Base-by-base conservation (phyloP, 64 coral and sea anemone genomes). In the Stylophora pistillata region DNA sequence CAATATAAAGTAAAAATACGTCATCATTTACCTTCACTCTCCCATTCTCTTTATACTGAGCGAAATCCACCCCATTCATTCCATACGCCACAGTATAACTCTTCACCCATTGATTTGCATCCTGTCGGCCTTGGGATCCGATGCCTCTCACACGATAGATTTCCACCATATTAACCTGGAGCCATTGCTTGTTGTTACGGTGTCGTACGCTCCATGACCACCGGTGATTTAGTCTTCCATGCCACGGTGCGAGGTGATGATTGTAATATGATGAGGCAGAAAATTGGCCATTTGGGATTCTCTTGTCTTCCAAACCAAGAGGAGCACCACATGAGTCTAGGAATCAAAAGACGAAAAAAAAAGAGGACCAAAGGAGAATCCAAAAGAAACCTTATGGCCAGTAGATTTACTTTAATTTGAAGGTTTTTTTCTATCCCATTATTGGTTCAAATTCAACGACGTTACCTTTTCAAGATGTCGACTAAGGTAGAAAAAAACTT, bases 61-160 rank as follows among this genome's bases (percentile, higher is more conserved):
- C 71, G 12, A 92, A 92, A 32, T 75, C 65, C 70, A 76, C 58
- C 2, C 72, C 90, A 70, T 86, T 75, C 23, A 68, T 15, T 30
- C 90, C 59, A 70, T 86, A 78, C 14, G 57, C 66, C 34, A 92
- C 9, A 34, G 73, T 28, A 23, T 92, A 92, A 58, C 74, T 92
- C 53, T 83, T 92, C 13, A 92, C 90, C 90, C 90, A 92, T 33
- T 92, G 90, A 41, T 93, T 61, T 1, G 91, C 69, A 20, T 93
- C 86, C 59, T 89, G 84, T 65, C 91, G 56, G 16, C 91, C 91
- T 71, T 93, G 91, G 23, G 79, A 62, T 53, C 68, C 86, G 62
- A 93, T 89, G 25, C 91, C 86, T 26, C 59, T 73, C 10, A 93
- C 30, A 30, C 63, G 74, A 27, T 73, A 83, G 6, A 66, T 64